phyloP scores from a whole-genome alignment of 2,113 vertebrate genomes.

The Chascanopsetta lugubris region DNA sequence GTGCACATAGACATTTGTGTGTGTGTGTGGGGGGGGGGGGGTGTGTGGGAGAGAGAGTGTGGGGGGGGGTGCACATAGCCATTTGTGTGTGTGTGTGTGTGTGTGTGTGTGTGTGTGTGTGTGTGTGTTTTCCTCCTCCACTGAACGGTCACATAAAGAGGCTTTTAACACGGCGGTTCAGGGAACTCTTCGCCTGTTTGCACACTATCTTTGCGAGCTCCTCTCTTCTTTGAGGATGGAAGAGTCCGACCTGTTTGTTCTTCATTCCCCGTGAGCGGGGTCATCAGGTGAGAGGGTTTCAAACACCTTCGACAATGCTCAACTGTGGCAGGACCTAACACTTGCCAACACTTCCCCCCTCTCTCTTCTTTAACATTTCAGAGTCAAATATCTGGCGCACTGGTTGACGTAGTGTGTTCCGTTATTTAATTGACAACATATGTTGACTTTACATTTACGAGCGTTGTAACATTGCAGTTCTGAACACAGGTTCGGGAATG shows the following conservation, averaged over 20 bases:
- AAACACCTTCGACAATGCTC: conserved; percentile 9
- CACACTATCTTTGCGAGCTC: conserved; percentile 37
- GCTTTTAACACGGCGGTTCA: conserved; percentile 15
- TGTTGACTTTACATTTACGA: too few species aligned
- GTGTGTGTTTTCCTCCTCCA: conserved; percentile 28
- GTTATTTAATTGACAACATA: too few species aligned
- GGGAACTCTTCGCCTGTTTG: conserved; percentile 52
- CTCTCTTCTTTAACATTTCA: neutral
- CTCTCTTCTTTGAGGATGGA: conserved; percentile 34
- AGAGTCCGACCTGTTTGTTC: conserved; percentile 37
- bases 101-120: conserved; percentile 6
- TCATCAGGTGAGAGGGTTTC: conserved; percentile 42
- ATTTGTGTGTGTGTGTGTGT: too few species aligned
- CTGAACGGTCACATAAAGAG: conserved; percentile 18
- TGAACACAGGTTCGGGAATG: too few species aligned
- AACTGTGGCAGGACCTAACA: conserved; percentile 13
- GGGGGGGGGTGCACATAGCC: too few species aligned
- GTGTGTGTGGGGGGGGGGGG: conserved; percentile 17
- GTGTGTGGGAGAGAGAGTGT: too few species aligned
- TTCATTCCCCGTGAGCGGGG: conserved; percentile 17
- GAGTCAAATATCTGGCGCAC: neutral
- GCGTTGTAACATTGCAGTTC: too few species aligned
- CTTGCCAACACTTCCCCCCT: too few species aligned
- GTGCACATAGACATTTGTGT: conserved; percentile 19
- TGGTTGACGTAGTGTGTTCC: neutral